phyloP scores from a whole-genome alignment of 2,113 vertebrate species.

The Catharus minimus region DNA sequence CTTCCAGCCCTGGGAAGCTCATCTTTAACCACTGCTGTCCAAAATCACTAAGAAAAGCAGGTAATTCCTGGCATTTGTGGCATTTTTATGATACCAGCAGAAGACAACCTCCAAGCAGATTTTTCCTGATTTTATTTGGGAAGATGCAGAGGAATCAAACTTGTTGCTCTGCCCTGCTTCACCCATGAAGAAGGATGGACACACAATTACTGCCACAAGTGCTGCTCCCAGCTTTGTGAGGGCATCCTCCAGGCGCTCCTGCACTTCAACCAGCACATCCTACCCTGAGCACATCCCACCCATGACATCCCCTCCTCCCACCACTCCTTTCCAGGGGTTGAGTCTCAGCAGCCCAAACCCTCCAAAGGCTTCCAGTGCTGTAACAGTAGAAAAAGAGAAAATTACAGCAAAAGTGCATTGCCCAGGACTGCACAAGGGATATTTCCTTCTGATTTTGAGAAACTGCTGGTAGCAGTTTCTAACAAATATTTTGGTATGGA shows the following conservation, averaged over 20 bases:
- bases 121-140: not conserved
- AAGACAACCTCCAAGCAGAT: not conserved
- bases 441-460: not conserved
- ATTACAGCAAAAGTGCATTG: not conserved
- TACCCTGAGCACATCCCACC: not conserved
- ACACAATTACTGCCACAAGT: accelerated
- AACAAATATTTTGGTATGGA: not conserved
- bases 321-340: accelerated
- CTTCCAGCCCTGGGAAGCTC: not conserved
- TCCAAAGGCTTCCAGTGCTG: not conserved
- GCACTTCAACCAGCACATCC: accelerated
- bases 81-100: not conserved
- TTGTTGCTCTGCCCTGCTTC: not conserved
- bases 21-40: not conserved
- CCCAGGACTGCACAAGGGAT: not conserved
- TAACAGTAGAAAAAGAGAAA: not conserved
- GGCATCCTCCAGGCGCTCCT: not conserved
- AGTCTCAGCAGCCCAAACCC: not conserved
- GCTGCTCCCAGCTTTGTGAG: not conserved
- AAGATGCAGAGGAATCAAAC: not conserved
- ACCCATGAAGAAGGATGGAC: not conserved
- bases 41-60: not conserved
- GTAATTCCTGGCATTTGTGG: not conserved
- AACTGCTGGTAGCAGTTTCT: not conserved
- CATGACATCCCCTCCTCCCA: not conserved